Evolutionary conservation across 2,888 invertebrate genomes (phyloP), one percentile per base, ranked within the genome.

Genomic region (Cephus spinipes): DNA sequence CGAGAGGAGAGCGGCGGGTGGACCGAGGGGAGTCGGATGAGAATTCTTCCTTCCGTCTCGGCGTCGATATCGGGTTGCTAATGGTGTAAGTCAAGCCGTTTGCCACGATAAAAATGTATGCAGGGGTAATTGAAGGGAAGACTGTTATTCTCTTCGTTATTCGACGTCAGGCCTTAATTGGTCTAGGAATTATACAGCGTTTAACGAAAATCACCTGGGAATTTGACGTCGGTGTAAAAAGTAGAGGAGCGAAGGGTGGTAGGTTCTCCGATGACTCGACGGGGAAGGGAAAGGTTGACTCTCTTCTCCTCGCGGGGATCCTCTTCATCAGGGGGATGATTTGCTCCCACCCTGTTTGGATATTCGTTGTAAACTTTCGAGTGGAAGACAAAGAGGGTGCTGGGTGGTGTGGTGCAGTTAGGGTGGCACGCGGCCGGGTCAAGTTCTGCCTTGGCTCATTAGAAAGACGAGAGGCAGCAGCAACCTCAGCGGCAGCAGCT

Each of bases 401-500:
- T 4, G 36, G 40, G 15, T 15, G 36, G 36, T 15, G 12, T 15
- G 36, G 40, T 12, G 36, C 3, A 12, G 73, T 73, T 23, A 15
- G 77, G 32, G 31, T 77, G 83, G 80, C 81, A 81, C 81, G 81
- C 83, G 83, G 81, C 84, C 83, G 88, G 90, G 89, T 90, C 90
- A 90, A 90, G 90, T 90, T 90, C 90, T 90, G 85, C 88, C 89
- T 87, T 88, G 89, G 86, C 85, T 90, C 89, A 88, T 89, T 90
- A 88, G 90, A 90, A 89, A 88, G 87, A 86, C 87, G 87, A 89
- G 83, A 84, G 83, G 80, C 82, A 81, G 81, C 80, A 31, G 69
- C 36, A 36, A 36, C 36, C 36, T 36, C 36, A 12, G 36, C 36
- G 15, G 40, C 40, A 15, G 15, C 40, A 1, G 40, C 15, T 15